These are phyloP conservation scores for Caenorhabditis sp. DNA, from an alignment of 2,888 invertebrate species.

Conservation along the genomic window DNA sequence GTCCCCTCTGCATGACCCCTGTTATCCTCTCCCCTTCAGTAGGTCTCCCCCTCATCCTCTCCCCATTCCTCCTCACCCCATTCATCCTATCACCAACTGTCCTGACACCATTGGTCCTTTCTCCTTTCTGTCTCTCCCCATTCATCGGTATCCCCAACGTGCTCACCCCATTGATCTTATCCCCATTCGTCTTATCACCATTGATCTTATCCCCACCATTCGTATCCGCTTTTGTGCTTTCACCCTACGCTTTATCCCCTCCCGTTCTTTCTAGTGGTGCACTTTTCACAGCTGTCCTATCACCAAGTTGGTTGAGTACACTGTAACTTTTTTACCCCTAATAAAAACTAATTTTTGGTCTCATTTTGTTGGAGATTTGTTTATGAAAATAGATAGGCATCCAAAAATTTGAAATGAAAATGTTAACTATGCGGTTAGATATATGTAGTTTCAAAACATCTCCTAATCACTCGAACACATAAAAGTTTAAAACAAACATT, in stretches of 20 bases:
- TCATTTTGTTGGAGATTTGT: too few species aligned
- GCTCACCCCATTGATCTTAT: conserved; percentile 40
- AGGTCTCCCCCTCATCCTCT: conserved; percentile 48
- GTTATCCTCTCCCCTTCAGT: conserved; percentile 39
- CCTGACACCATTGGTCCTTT: conserved; percentile 40
- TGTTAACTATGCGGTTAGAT: too few species aligned
- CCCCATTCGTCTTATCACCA: conserved; percentile 47
- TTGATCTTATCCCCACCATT: conserved; percentile 52
- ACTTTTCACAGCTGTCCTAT: conserved; percentile 36
- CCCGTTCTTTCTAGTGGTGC: conserved; percentile 29
- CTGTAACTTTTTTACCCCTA: background rate
- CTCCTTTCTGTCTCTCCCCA: conserved; percentile 48
- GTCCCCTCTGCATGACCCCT: conserved; percentile 42
- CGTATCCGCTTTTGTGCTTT: conserved; percentile 41
- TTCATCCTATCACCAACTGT: conserved; percentile 36
- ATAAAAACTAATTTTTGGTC: background rate
- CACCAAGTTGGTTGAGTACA: conserved; percentile 45
- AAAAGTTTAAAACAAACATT: too few species aligned
- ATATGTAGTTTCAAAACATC: too few species aligned
- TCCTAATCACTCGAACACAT: too few species aligned
- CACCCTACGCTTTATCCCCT: conserved; percentile 47
- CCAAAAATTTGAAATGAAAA: too few species aligned
- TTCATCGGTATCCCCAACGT: conserved; percentile 39
- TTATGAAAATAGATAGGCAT: too few species aligned
- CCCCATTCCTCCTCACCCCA: conserved; percentile 49